Evolutionary conservation across 2,888 invertebrate genomes (phyloP).

Genomic region (Agrochola lychnidis): DNA sequence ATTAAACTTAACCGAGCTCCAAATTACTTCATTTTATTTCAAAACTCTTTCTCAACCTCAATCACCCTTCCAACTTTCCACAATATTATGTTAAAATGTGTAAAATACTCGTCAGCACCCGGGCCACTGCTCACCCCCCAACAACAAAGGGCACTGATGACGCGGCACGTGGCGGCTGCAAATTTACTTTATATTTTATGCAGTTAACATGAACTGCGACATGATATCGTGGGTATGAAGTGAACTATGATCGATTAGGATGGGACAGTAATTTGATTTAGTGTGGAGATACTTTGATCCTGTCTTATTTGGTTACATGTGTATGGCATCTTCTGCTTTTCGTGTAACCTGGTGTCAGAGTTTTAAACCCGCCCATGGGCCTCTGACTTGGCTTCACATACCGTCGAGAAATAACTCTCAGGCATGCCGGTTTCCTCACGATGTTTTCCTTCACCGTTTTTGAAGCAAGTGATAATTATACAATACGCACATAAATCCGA

Average conservation of each 20-base stretch:
- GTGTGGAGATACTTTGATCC: conserved; percentile 51
- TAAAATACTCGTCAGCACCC: conserved; percentile 52
- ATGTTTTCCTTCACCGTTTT: too few species aligned
- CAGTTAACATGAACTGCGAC: conserved; percentile 49
- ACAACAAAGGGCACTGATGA: conserved; percentile 80
- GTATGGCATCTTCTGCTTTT: too few species aligned
- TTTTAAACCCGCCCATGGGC: too few species aligned
- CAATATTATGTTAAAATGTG: conserved; percentile 61
- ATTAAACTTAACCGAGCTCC: neutral
- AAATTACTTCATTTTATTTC: neutral
- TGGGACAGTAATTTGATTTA: conserved; percentile 44
- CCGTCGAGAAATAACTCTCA: too few species aligned
- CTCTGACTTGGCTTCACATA: too few species aligned
- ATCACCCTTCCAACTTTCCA: conserved; percentile 17
- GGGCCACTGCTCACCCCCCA: conserved; percentile 54
- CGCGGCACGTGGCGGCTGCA: conserved; percentile 74
- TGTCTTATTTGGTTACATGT: neutral
- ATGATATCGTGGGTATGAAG: conserved; percentile 66
- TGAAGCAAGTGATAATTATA: too few species aligned
- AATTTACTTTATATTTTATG: conserved; percentile 57
- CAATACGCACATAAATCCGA: too few species aligned
- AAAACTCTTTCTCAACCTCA: conserved; percentile 18
- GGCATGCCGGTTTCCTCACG: too few species aligned
- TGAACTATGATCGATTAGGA: conserved; percentile 41
- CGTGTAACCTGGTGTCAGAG: too few species aligned